phyloP scores from a whole-genome alignment of 2,113 vertebrate species.

The Hemiprocne comata region DNA sequence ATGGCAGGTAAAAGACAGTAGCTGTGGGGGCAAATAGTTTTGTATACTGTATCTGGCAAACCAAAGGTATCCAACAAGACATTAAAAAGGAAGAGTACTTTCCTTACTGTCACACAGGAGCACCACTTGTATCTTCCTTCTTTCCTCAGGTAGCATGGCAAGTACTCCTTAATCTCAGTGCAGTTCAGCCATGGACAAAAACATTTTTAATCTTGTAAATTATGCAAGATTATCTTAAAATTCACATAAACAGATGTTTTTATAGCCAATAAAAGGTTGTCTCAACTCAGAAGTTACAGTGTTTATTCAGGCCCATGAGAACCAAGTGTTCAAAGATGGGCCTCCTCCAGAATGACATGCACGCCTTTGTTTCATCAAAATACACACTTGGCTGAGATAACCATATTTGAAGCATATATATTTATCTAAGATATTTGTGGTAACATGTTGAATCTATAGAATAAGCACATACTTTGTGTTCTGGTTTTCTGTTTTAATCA shows the following conservation, averaged over 20 bases:
- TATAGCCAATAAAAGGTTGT: neutral
- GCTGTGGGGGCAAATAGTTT: neutral
- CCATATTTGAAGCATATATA: neutral
- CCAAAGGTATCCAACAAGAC: neutral
- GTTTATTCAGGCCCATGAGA: neutral
- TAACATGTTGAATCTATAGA: neutral
- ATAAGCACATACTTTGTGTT: neutral
- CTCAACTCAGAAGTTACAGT: neutral
- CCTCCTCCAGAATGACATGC: neutral
- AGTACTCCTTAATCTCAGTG: neutral
- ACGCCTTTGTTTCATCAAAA: neutral
- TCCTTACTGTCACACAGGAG: neutral
- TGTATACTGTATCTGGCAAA: neutral
- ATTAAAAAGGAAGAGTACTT: neutral
- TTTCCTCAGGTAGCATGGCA: neutral
- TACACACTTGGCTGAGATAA: neutral
- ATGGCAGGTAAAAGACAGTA: neutral
- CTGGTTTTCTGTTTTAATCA: conserved; percentile 35
- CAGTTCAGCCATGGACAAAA: neutral
- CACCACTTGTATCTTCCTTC: neutral
- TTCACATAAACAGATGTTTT: neutral
- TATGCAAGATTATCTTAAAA: neutral
- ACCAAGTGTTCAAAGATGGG: neutral
- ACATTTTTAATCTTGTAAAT: neutral
- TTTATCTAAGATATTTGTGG: conserved; percentile 16